Evolutionary conservation across 2,113 vertebrate genomes (phyloP), one percentile per base, ranked within the genome.

Genomic region (Rhabdornis inornatus): DNA sequence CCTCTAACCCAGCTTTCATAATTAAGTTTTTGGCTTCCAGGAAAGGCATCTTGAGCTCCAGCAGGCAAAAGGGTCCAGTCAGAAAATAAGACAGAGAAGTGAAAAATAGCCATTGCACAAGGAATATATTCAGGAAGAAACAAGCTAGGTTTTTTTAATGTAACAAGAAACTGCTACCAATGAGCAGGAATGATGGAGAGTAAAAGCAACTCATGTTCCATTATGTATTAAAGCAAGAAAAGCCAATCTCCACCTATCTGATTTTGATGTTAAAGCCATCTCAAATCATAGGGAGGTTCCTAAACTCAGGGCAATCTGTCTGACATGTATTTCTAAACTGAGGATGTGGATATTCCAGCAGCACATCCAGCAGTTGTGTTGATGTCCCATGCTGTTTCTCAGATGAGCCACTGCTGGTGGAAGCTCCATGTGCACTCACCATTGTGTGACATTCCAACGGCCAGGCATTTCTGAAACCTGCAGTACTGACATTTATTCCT

Each of bases 401-500:
- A 63, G 61, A 10, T 9, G 11, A 72, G 39, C 11, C 14, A 4
- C 12, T 5, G 5, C 11, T 25, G 31, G 16, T 35, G 33, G 12
- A 22, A 57, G 24, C 11, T 13, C 6, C 11, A 0, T 2, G 13
- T 13, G 44, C 71, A 96, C 99, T 98, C 95, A 99, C 99, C 99
- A 6, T 99, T 99, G 86, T 99, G 99, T 9, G 99, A 99, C 99
- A 99, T 99, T n/a, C 99, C 99, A 8, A 99, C 99, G 1, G 99
- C 98, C 5, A 99, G 99, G 95, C 99, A 99, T 59, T 99, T 99
- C 98, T 99, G 99, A 91, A 99, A 99, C n/a, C 99, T 98, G 96
- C 99, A 99, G 98, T 99, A 99, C 94, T 99, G 99, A 91, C 99
- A 99, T 98, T 99, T 99, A 97, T 99, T 99, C 85, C 99, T 98